These are phyloP conservation scores for Ataeniobius toweri DNA, from an alignment of 2,797 vertebrate species.

Conservation along the genomic window DNA sequence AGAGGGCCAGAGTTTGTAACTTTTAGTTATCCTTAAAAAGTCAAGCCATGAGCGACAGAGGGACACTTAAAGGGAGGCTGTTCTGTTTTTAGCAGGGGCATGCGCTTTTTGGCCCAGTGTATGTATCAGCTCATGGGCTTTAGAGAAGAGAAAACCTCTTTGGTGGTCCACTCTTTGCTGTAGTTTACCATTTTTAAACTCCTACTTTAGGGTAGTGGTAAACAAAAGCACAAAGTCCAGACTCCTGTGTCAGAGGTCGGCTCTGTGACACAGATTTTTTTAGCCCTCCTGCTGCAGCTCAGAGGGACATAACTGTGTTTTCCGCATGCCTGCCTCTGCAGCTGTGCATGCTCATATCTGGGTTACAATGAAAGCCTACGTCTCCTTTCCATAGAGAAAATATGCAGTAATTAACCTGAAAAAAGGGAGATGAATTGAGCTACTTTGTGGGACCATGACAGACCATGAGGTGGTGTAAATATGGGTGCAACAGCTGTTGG, in stretches of 20 bases:
- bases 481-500: constrained; percentile 57
- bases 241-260: constrained; percentile 63
- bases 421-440: constrained; percentile 65
- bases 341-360: constrained; percentile 76
- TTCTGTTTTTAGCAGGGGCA: background rate
- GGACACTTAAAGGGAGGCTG: background rate
- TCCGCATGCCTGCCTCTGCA: constrained; percentile 75
- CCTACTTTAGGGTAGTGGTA: constrained; percentile 24
- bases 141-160: background rate
- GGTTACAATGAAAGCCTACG: constrained; percentile 67
- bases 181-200: constrained; percentile 18
- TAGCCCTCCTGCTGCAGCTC: constrained; percentile 53
- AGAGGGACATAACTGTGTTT: constrained; percentile 76
- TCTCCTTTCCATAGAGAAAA: constrained; percentile 61
- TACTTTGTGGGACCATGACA: constrained; percentile 29
- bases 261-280: constrained; percentile 58
- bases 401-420: constrained; percentile 56
- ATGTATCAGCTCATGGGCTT: background rate
- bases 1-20: background rate
- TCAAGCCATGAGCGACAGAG: background rate
- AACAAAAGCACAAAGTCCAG: constrained; percentile 49
- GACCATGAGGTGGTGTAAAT: constrained; percentile 63
- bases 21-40: background rate
- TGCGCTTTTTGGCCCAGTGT: background rate
- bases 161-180: constrained; percentile 5